A percentile compares a stretch with the other conserved stretches of the same genome.
Evolutionary conservation across 2,113 vertebrate genomes (phyloP).

Genomic region (Gnathonemus longibarbis): DNA sequence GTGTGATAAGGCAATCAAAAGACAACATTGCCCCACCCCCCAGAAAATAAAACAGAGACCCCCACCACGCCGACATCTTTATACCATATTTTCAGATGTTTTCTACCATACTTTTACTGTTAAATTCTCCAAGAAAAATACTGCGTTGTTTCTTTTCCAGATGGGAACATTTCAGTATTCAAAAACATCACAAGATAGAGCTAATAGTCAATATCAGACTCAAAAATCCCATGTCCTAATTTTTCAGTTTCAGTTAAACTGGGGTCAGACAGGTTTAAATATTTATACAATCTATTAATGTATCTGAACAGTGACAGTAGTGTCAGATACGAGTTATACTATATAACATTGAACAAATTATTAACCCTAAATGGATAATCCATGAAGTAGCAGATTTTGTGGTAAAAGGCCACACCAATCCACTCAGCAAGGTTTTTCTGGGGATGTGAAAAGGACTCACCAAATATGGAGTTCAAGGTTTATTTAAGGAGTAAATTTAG

Average conservation of each 20-base stretch:
- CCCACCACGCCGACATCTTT: not conserved
- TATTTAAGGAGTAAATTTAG: constrained; percentile 99
- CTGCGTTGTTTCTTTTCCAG: not conserved
- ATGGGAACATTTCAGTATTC: not conserved
- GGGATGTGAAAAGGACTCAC: constrained; percentile 27
- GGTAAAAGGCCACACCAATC: not conserved
- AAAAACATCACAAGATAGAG: not conserved
- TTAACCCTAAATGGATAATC: not conserved
- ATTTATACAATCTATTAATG: not conserved
- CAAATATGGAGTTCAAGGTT: constrained; percentile 87
- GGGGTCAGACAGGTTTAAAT: not conserved
- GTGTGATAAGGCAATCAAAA: not conserved
- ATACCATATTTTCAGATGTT: not conserved
- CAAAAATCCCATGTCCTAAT: not conserved
- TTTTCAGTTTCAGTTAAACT: not conserved
- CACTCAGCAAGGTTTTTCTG: not conserved
- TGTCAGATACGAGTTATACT: not conserved
- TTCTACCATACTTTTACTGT: not conserved
- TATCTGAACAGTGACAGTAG: not conserved
- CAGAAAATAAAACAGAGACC: not conserved
- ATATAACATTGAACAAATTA: not conserved
- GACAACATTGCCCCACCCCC: not conserved
- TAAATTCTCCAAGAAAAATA: not conserved
- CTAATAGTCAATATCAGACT: not conserved
- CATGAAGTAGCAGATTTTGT: not conserved